These are phyloP conservation scores for Acronicta psi DNA, from an alignment of 2,888 invertebrate species.

Conservation along the genomic window DNA sequence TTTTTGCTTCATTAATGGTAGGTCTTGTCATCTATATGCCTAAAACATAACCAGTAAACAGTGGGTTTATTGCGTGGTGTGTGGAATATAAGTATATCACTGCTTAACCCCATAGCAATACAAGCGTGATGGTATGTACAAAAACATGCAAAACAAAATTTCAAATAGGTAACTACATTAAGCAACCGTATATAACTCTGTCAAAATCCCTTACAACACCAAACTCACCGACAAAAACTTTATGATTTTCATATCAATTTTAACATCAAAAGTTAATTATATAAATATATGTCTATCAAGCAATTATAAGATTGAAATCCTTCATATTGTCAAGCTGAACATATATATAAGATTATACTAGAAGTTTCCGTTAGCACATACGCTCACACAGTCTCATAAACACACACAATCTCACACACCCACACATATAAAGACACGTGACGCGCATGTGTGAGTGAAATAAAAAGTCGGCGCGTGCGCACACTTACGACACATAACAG, in stretches of 20 bases:
- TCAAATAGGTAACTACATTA: too few relatives aligned
- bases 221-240: slow-evolving; percentile 14
- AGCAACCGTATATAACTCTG: slow-evolving; percentile 23
- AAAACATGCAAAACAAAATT: too few relatives aligned
- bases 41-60: too few relatives aligned
- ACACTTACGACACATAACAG: slow-evolving; percentile 73
- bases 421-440: slow-evolving; percentile 32
- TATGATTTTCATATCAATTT: slow-evolving; percentile 35
- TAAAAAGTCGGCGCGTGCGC: slow-evolving; percentile 78
- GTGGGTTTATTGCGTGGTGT: too few relatives aligned
- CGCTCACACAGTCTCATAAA: slow-evolving; percentile 40
- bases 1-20: too few relatives aligned
- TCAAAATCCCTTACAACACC: slow-evolving; percentile 38
- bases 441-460: slow-evolving; percentile 65
- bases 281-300: slow-evolving; percentile 14
- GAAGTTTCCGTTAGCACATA: slow-evolving; percentile 79
- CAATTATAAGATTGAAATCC: slow-evolving; percentile 66
- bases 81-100: too few relatives aligned
- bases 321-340: slow-evolving; percentile 70
- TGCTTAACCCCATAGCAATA: too few relatives aligned
- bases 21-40: too few relatives aligned
- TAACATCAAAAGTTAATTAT: slow-evolving; percentile 33
- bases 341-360: slow-evolving; percentile 70
- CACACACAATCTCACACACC: slow-evolving; percentile 44
- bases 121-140: too few relatives aligned